Percentiles rank a stretch among this genome's conserved stretches.
phyloP scores from a whole-genome alignment of 2,888 invertebrate genomes.

The Morinoia aosen region DNA sequence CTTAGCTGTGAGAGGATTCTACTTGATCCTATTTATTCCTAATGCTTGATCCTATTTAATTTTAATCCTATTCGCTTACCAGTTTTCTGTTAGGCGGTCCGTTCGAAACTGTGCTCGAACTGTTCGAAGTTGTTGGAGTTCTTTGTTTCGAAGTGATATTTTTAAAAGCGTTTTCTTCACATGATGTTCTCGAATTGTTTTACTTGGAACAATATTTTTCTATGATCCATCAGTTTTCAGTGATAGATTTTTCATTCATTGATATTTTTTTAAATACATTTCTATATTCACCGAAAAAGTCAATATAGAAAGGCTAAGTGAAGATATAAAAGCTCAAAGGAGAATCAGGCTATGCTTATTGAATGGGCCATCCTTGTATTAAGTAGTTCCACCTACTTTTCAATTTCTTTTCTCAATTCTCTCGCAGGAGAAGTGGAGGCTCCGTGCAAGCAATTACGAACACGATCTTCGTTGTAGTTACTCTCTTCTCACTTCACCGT shows the following conservation, averaged over 20 bases:
- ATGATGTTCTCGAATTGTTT: neutral
- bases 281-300: neutral
- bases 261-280: neutral
- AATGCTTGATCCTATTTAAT: constrained; percentile 2
- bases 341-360: neutral
- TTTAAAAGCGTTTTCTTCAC: neutral
- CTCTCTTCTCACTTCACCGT: neutral
- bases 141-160: neutral
- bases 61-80: neutral
- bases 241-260: neutral
- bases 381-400: neutral
- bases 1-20: neutral
- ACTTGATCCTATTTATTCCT: neutral
- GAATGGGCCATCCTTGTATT: neutral
- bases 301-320: neutral
- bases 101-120: neutral
- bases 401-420: neutral
- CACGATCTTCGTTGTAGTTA: neutral
- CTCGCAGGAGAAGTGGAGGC: neutral
- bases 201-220: neutral
- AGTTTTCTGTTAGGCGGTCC: neutral
- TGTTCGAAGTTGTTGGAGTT: neutral
- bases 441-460: neutral
- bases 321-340: neutral
- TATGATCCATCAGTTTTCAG: neutral